phyloP scores from a whole-genome alignment of 2,888 invertebrate genomes.

The Therioaphis trifolii region DNA sequence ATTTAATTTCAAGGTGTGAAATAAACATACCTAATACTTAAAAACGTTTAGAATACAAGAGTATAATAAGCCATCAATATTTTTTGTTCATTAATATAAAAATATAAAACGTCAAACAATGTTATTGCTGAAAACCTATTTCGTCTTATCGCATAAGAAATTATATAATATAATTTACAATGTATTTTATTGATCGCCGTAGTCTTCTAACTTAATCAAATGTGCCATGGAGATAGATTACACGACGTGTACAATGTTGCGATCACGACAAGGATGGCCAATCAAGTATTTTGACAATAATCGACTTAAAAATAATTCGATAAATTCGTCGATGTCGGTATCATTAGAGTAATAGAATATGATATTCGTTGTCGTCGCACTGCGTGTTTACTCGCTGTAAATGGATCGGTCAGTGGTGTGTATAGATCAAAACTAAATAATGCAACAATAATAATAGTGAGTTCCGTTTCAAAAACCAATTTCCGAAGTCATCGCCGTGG shows the following conservation, averaged over 20 bases:
- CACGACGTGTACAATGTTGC: too few species aligned
- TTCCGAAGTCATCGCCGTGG: background rate
- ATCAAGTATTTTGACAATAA: background rate
- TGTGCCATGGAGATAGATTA: too few species aligned
- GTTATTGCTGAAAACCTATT: background rate
- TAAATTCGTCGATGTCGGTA: too few species aligned
- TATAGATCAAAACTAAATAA: conserved; percentile 22
- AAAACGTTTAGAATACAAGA: too few species aligned
- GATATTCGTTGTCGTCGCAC: background rate
- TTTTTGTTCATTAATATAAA: too few species aligned
- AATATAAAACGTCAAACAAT: background rate
- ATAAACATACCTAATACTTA: background rate
- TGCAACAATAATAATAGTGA: conserved; percentile 4
- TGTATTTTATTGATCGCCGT: background rate
- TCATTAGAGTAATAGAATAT: too few species aligned
- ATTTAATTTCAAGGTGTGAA: background rate
- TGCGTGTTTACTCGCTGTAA: background rate
- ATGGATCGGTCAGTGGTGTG: background rate
- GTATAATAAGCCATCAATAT: too few species aligned
- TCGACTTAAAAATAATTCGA: too few species aligned
- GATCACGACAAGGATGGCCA: background rate
- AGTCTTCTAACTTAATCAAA: background rate
- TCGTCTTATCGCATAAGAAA: background rate
- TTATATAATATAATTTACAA: background rate
- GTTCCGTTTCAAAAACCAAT: conserved; percentile 41